phyloP scores from a whole-genome alignment of 2,113 vertebrate species.

The Cryptotis parvus region DNA sequence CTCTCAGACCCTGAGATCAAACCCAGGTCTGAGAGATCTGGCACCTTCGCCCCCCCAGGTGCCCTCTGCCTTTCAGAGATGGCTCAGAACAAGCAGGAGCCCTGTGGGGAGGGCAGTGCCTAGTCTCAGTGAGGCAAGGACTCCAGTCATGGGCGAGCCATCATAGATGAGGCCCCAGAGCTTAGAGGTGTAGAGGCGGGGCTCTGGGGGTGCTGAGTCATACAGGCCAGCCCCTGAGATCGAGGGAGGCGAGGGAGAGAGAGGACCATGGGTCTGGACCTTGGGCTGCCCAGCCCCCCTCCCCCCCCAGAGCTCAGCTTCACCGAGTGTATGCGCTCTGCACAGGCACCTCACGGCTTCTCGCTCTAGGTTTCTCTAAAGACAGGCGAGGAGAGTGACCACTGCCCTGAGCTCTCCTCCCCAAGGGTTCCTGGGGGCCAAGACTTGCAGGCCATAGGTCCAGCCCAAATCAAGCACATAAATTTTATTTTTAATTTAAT shows the following conservation, averaged over 20 bases:
- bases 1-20: background rate
- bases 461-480: too few relatives aligned
- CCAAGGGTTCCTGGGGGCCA: too few relatives aligned
- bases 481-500: too few relatives aligned
- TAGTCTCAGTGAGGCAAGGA: background rate
- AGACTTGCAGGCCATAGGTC: too few relatives aligned
- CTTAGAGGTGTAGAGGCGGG: background rate
- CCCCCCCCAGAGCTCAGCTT: background rate
- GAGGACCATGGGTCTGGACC: too few relatives aligned
- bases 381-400: too few relatives aligned
- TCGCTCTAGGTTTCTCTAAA: too few relatives aligned
- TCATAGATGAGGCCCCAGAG: background rate
- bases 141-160: too few relatives aligned
- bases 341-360: accelerated
- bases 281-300: too few relatives aligned
- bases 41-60: accelerated
- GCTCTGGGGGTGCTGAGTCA: background rate
- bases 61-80: background rate
- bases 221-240: background rate
- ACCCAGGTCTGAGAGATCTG: too few relatives aligned
- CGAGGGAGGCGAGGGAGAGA: background rate
- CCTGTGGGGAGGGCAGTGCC: background rate
- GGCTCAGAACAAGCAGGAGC: background rate
- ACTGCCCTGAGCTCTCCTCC: too few relatives aligned
- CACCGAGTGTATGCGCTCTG: background rate